A percentile compares a stretch with the other conserved stretches of the same genome.
Conservation (phyloP, 2,888 invertebrate genomes). For the Geophilus truncorum region DNA sequence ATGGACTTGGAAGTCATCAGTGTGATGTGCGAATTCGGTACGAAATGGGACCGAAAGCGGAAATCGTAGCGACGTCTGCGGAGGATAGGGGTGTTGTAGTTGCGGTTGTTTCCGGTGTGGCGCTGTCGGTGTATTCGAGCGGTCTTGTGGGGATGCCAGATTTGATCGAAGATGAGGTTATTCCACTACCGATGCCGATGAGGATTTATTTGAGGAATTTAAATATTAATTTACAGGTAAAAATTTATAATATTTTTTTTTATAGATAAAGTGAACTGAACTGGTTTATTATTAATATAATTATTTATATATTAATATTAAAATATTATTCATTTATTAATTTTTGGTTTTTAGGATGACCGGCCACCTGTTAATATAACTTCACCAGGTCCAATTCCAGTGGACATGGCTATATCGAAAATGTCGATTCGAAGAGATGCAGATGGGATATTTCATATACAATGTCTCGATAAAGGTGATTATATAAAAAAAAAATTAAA, state of each 20-base stretch:
- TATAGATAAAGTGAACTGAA: no score
- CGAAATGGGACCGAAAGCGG: conserved; percentile 30
- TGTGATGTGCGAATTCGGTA: conserved; percentile 32
- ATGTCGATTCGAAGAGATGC: conserved; percentile 65
- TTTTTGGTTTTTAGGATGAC: conserved; percentile 73
- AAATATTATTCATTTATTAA: conserved; percentile 50
- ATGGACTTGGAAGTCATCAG: conserved; percentile 7
- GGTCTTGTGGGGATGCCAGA: conserved; percentile 74
- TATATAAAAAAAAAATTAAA: no score
- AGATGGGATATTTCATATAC: conserved; percentile 67
- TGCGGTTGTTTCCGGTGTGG: conserved; percentile 40
- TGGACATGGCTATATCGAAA: conserved; percentile 67
- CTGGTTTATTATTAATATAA: no score
- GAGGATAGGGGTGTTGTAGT: conserved; percentile 43
- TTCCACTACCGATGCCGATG: conserved; percentile 72
- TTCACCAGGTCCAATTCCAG: conserved; percentile 73
- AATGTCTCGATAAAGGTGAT: neutral
- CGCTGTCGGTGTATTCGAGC: conserved; percentile 65
- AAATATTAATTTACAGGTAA: conserved; percentile 34
- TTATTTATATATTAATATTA: neutral
- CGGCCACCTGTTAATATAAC: conserved; percentile 72
- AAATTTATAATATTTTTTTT: neutral
- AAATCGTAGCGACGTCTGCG: conserved; percentile 42
- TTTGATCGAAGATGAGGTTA: conserved; percentile 80
- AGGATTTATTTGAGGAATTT: conserved; percentile 49